Evolutionary conservation across 2,113 vertebrate genomes (phyloP).

Genomic region (Crotophaga sulcirostris): DNA sequence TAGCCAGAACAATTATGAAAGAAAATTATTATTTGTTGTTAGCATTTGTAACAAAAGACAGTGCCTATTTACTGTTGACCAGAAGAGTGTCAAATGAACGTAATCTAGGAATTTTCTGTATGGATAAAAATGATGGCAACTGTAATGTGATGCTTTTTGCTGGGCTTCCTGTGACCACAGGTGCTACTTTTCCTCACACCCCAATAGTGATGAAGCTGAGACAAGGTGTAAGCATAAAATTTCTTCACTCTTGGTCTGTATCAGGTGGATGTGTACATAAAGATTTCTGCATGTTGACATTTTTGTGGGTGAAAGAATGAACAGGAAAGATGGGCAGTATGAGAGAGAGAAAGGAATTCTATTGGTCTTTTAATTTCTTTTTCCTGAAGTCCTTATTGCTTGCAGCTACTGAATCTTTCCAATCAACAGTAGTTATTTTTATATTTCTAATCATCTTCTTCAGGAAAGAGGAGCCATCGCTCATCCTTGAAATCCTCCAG

Average conservation of each 20-base stretch:
- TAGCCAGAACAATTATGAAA: neutral
- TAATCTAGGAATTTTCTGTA: neutral
- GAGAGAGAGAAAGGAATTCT: neutral
- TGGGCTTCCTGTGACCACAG: neutral
- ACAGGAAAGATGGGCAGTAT: neutral
- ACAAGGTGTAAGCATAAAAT: neutral
- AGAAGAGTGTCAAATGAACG: neutral
- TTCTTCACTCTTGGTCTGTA: neutral
- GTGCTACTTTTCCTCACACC: neutral
- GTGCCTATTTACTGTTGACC: neutral
- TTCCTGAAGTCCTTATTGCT: neutral
- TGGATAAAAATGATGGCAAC: neutral
- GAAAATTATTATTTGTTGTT: neutral
- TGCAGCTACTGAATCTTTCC: neutral
- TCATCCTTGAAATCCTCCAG: conserved; percentile 84
- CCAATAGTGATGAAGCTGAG: accelerated
- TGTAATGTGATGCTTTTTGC: neutral
- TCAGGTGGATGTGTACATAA: neutral
- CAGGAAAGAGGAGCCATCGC: conserved; percentile 82
- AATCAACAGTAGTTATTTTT: conserved; percentile 22
- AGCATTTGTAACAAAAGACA: neutral
- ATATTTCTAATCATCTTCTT: conserved; percentile 33
- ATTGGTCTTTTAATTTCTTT: neutral
- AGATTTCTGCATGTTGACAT: neutral
- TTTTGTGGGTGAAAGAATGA: neutral